Evolutionary conservation across 2,797 vertebrate species (phyloP).

Genomic region (Lateolabrax maculatus): DNA sequence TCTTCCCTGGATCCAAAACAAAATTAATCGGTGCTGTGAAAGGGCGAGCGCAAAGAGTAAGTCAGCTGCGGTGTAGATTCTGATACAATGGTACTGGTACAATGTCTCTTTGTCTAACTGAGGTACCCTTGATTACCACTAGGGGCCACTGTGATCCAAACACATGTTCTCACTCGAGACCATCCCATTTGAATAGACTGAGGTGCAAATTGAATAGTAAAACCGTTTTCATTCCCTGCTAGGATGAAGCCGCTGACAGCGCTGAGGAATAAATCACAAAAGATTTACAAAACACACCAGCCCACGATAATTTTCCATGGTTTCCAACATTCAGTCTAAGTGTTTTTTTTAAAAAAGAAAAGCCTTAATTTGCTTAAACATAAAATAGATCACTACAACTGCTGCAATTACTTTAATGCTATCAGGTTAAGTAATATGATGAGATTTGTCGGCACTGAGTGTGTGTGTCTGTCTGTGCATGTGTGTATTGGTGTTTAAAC

Average conservation of each 20-base stretch:
- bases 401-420: slow-evolving; percentile 42
- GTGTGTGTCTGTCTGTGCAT: not conserved
- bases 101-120: not conserved
- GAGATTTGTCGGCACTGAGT: not conserved
- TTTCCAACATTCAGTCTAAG: slow-evolving; percentile 31
- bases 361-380: slow-evolving; percentile 34
- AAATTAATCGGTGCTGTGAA: not conserved
- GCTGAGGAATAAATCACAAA: slow-evolving; percentile 13
- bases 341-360: slow-evolving; percentile 13
- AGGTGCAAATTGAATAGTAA: slow-evolving; percentile 9
- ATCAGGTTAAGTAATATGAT: slow-evolving; percentile 32
- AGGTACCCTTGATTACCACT: slow-evolving; percentile 28
- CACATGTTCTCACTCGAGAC: not conserved
- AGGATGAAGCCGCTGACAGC: slow-evolving; percentile 12
- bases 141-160: slow-evolving; percentile 42
- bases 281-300: slow-evolving; percentile 8
- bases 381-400: slow-evolving; percentile 10
- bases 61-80: not conserved
- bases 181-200: slow-evolving; percentile 18
- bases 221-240: slow-evolving; percentile 13
- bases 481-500: slow-evolving; percentile 24
- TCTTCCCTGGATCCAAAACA: slow-evolving; percentile 18
- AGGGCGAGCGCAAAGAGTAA: not conserved
- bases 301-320: not conserved
- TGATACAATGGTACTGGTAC: not conserved